Evolutionary conservation across 2,797 vertebrate species (phyloP), one percentile per base, ranked within the genome.

Genomic region (Simalia tracyae): DNA sequence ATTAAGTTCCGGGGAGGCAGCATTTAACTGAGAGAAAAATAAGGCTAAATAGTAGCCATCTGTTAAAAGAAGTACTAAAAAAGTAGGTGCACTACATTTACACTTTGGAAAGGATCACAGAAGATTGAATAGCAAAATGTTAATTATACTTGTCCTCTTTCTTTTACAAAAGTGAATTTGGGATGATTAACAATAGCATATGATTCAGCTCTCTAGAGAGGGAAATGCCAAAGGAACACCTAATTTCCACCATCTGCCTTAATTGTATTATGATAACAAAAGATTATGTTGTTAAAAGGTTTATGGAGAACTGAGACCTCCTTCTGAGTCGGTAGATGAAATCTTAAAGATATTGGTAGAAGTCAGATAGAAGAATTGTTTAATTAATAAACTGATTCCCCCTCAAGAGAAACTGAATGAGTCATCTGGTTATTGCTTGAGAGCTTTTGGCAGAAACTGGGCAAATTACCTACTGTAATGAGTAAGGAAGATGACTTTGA

Each of bases 381-480:
- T 26, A 19, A 7, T 85, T 63, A 64, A 64, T n/a, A 81, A 64
- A 61, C 50, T 42, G 72, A 54, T 85, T 64, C 28, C 46, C 31
- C 26, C 63, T 85, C 17, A 64, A 90, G 60, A 64, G 85, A 90
- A 84, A 81, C 24, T 31, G 88, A 89, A 56, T 72, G 88, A 72
- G 59, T 36, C 46, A 76, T 59, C 36, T 46, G 26, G 11, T 61
- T 36, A 90, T 90, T 84, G 61, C 42, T 5, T 90, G 46, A 64
- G 46, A 85, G 81, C 60, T 63, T 50, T 81, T 4, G 63, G 54
- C 56, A 60, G n/a, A 15, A 76, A 4, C 88, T 59, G n/a, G 60
- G 42, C 54, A 5, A 64, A 63, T 3, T 90, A 31, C 22, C 76
- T 90, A 3, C 36, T 76, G 8, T 46, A 10, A 76, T 76, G 72